A percentile compares a stretch with the other conserved stretches of the same genome.
These are phyloP conservation scores for Ptychodera flava DNA, from an alignment of 35 echinoderm and acorn worm species.

Conservation along the genomic window DNA sequence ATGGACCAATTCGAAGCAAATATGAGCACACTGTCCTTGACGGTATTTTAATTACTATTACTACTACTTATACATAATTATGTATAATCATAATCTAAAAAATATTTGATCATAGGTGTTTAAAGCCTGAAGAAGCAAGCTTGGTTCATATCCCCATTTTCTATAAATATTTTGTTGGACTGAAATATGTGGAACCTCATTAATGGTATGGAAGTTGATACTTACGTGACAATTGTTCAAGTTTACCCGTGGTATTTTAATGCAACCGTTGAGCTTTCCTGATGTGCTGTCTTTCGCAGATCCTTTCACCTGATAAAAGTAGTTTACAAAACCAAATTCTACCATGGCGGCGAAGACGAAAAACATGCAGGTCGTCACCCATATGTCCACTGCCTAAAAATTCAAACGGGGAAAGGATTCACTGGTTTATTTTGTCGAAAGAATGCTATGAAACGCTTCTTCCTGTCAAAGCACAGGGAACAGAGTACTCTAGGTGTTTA, in stretches of 20 bases:
- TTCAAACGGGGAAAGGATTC: not conserved
- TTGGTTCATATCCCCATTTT: not conserved
- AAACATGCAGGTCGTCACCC: not conserved
- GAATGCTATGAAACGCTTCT: not conserved
- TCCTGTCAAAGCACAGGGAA: not conserved
- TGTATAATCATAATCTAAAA: too few species aligned
- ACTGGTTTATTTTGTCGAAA: not conserved
- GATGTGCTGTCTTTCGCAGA: not conserved
- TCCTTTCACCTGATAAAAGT: not conserved
- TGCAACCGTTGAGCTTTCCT: not conserved
- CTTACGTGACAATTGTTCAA: too few species aligned
- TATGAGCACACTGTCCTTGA: too few species aligned
- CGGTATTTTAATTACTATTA: too few species aligned
- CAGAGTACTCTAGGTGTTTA: not conserved
- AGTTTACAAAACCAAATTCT: not conserved
- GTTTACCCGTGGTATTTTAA: not conserved
- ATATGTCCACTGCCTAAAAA: not conserved
- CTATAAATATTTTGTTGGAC: not conserved
- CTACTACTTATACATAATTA: too few species aligned
- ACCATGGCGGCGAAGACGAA: not conserved
- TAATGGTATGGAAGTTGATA: too few species aligned
- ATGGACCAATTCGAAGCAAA: too few species aligned
- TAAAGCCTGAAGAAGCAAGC: not conserved
- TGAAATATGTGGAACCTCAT: not conserved
- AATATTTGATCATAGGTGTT: too few species aligned